Conservation (phyloP, 2,888 invertebrate genomes). For the Ornithoptera alexandrae region DNA sequence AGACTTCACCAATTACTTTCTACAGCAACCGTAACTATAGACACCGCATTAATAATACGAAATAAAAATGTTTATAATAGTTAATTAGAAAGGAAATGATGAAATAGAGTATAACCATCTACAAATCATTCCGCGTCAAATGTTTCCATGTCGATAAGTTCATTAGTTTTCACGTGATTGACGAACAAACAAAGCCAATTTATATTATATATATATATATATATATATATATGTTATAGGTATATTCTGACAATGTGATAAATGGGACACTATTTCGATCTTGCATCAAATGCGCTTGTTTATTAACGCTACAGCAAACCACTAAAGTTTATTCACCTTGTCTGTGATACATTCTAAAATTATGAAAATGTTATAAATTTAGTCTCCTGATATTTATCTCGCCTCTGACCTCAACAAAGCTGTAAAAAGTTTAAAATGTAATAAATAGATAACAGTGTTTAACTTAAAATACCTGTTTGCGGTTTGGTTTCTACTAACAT, state of each 20-base stretch:
- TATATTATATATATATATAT: too few species aligned
- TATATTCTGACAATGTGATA: slow-evolving; percentile 17
- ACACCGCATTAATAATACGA: too few species aligned
- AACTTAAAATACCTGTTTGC: not conserved
- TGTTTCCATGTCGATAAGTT: too few species aligned
- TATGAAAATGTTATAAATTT: not conserved
- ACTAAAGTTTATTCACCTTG: slow-evolving; percentile 20
- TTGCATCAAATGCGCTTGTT: slow-evolving; percentile 17
- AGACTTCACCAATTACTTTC: too few species aligned
- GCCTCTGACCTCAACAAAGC: not conserved
- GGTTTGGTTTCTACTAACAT: not conserved
- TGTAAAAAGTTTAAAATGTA: slow-evolving; percentile 3
- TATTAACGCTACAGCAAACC: slow-evolving; percentile 8
- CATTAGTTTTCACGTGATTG: too few species aligned
- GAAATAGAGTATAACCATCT: too few species aligned
- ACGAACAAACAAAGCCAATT: too few species aligned
- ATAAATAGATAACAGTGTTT: not conserved
- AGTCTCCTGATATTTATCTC: not conserved
- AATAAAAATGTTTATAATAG: too few species aligned
- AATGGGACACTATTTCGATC: slow-evolving; percentile 24
- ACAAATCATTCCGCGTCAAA: too few species aligned
- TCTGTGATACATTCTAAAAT: not conserved
- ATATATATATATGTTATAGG: not conserved
- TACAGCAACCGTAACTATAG: too few species aligned
- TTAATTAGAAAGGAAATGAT: too few species aligned